Evolutionary conservation across 2,113 vertebrate genomes (phyloP).

Genomic region (Heteronetta atricapilla): DNA sequence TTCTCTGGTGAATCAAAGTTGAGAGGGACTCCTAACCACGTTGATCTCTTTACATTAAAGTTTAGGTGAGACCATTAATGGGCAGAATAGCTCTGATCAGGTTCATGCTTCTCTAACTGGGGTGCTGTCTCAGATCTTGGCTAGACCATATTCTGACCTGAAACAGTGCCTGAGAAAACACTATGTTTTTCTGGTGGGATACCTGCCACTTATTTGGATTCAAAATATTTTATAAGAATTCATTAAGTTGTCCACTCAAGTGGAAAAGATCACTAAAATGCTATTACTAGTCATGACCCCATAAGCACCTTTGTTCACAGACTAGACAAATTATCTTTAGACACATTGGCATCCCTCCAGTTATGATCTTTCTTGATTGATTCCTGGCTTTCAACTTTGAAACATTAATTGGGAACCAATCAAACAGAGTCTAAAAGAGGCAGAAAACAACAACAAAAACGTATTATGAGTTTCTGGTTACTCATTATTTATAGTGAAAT

Average conservation of each 20-base stretch:
- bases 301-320: background rate
- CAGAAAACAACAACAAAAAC: background rate
- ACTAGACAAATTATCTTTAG: background rate
- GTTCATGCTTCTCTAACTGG: background rate
- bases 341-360: background rate
- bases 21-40: background rate
- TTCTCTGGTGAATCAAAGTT: background rate
- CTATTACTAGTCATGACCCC: background rate
- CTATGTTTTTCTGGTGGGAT: background rate
- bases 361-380: slow-evolving; percentile 4
- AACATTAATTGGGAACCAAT: slow-evolving; percentile 6
- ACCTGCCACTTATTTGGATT: background rate
- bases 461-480: background rate
- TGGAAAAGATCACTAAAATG: background rate
- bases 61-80: background rate
- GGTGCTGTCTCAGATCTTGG: background rate
- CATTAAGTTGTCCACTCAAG: background rate
- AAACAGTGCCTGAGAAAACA: background rate
- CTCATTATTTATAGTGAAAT: background rate
- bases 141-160: background rate
- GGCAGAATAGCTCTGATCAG: background rate
- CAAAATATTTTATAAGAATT: background rate
- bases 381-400: background rate
- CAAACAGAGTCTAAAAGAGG: background rate
- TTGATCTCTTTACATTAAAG: background rate